These are phyloP conservation scores for Oxyruncus cristatus DNA, from an alignment of 2,113 vertebrate species.

Conservation along the genomic window DNA sequence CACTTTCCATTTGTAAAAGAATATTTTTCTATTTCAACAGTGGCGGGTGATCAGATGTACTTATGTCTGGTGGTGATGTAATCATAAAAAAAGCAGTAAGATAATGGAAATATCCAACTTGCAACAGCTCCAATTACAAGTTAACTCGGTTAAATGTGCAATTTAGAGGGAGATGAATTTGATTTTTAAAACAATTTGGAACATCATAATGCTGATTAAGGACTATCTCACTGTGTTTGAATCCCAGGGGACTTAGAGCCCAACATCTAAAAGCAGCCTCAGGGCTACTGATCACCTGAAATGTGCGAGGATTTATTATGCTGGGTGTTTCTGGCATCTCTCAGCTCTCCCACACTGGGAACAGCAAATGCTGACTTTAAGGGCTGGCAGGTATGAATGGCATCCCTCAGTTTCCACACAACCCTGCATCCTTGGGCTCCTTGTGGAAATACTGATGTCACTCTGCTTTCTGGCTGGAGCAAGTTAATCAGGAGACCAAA, in stretches of 20 bases:
- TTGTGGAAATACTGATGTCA: slow-evolving; percentile 54
- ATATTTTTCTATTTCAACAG: not conserved
- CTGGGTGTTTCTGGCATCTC: not conserved
- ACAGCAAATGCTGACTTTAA: not conserved
- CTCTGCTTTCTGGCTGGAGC: slow-evolving; percentile 24
- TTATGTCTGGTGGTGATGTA: not conserved
- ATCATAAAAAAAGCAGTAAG: not conserved
- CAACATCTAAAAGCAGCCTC: not conserved
- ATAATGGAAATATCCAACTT: not conserved
- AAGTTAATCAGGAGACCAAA: slow-evolving; percentile 46
- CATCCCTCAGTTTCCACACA: not conserved
- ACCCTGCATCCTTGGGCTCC: not conserved
- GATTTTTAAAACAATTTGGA: not conserved
- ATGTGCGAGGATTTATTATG: not conserved
- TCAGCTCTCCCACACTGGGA: not conserved
- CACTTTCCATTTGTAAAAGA: not conserved
- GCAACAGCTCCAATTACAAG: not conserved
- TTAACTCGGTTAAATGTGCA: not conserved
- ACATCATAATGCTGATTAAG: not conserved
- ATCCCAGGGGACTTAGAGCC: not conserved
- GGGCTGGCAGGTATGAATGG: not conserved
- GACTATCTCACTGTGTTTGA: not conserved
- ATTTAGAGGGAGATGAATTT: not conserved
- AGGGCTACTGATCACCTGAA: not conserved
- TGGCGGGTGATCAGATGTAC: not conserved